Percentiles rank a stretch among this genome's conserved stretches.
phyloP scores from a whole-genome alignment of 2,113 vertebrate species.

The Tamias sibiricus region DNA sequence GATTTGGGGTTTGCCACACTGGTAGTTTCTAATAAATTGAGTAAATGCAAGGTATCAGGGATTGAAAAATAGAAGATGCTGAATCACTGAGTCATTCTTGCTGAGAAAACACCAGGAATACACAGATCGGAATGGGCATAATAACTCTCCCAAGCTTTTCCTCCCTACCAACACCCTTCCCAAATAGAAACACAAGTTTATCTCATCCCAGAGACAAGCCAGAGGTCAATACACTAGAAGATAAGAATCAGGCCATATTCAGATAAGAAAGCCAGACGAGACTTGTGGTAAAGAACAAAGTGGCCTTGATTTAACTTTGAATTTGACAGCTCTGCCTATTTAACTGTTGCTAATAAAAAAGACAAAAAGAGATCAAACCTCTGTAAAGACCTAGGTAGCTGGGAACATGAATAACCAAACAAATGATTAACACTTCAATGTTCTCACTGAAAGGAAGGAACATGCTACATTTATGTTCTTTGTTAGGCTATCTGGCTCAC shows the following conservation, averaged over 20 bases:
- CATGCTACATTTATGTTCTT: not conserved
- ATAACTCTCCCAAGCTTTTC: not conserved
- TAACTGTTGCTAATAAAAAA: not conserved
- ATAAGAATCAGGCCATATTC: not conserved
- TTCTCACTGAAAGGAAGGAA: not conserved
- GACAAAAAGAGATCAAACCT: not conserved
- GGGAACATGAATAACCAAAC: slow-evolving; percentile 5
- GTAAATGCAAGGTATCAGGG: not conserved
- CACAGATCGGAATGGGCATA: not conserved
- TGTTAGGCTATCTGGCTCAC: not conserved
- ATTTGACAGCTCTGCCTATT: not conserved
- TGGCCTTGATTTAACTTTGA: not conserved
- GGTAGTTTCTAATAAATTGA: not conserved
- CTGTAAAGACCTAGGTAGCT: not conserved
- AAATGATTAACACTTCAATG: not conserved
- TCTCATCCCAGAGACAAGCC: not conserved
- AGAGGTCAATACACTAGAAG: not conserved
- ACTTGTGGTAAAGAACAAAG: not conserved
- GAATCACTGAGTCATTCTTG: not conserved
- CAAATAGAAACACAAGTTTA: not conserved
- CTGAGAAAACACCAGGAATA: not conserved
- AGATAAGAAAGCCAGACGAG: not conserved
- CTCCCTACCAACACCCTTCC: not conserved
- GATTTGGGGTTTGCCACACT: not conserved
- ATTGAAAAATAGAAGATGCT: not conserved